Base-by-base conservation (phyloP, 1,140 invertebrate genomes). In the Zaprionus tsacasi region DNA sequence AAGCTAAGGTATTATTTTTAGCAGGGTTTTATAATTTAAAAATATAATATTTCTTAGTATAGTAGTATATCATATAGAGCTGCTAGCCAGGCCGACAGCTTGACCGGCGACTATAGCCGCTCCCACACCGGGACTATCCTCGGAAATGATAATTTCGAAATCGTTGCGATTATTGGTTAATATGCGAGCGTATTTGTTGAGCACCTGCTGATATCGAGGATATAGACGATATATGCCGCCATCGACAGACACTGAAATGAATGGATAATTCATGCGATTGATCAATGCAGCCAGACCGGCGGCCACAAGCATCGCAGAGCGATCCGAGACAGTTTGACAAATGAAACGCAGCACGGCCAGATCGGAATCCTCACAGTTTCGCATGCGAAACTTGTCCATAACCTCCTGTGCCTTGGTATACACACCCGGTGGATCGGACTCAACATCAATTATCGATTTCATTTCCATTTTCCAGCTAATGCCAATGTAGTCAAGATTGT, bases 201-300 rank as follows among this genome's bases (percentile, higher is more conserved):
- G 54, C 0, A 52, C 13, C 0, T 30, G 0, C n/a, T 76, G 60
- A 17, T 71, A 88, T 8, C 43, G 13, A 1, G 98, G 99, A 93
- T 99, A 98, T 93, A 97, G 99, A 81, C 98, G 95, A 93, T 99
- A 99, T 0, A 99, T 96, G 30, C 98, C 99, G n/a, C 99, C 99
- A 93, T 99, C 99, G 65, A 99, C 97, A 55, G 97, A 98, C 13
- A 99, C 96, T 0, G 98, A 98, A 7, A 99, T 96, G 61, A 96
- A 95, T 1, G 96, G 94, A 80, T 98, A 95, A 33, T 95, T 94
- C 95, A 99, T 99, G 93, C 97, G 97, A 91, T 97, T 96, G 45
- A 98, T 94, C 11, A 98, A 93, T 5, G 95, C 94, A 1, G 96
- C 95, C 33, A 96, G 95, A 70, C 97, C 98, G 50, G 97, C 97